phyloP scores from a whole-genome alignment of 2,113 vertebrate genomes.

The Bambusicola thoracicus region DNA sequence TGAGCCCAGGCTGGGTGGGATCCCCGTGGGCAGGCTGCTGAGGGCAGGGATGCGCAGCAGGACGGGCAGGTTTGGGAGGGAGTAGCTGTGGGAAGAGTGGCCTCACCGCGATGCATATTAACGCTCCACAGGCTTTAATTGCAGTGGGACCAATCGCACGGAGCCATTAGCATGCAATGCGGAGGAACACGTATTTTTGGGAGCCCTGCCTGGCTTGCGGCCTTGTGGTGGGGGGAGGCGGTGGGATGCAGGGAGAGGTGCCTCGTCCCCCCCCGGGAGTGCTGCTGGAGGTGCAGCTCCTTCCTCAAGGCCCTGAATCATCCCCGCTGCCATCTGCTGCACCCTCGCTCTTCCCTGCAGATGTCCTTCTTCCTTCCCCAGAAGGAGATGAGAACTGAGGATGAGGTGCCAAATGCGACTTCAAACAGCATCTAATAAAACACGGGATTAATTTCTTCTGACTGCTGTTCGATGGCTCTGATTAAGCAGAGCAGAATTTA shows the following conservation, averaged over 20 bases:
- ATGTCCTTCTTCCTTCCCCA: conserved; percentile 72
- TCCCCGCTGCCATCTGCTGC: conserved; percentile 64
- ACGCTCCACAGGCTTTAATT: conserved; percentile 44
- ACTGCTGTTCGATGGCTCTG: conserved; percentile 68
- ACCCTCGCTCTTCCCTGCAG: conserved; percentile 61
- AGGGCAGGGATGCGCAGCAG: conserved; percentile 65
- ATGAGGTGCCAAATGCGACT: conserved; percentile 59
- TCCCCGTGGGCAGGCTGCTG: conserved; percentile 55
- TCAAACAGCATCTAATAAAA: conserved; percentile 68
- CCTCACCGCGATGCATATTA: conserved; percentile 56
- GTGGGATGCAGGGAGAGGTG: conserved; percentile 43
- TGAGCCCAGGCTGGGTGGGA: conserved; percentile 23
- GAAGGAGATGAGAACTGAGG: conserved; percentile 59
- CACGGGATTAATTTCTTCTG: conserved; percentile 64
- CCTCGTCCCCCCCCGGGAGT: not conserved
- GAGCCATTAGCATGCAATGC: conserved; percentile 59
- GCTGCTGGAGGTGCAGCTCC: conserved; percentile 45
- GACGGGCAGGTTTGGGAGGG: conserved; percentile 71
- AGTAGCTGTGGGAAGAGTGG: conserved; percentile 69
- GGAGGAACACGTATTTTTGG: conserved; percentile 64
- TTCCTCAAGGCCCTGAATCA: conserved; percentile 68
- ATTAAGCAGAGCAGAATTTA: conserved; percentile 68
- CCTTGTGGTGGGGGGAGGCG: not conserved
- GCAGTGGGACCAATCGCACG: conserved; percentile 3
- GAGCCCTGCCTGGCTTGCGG: conserved; percentile 42